Conservation (phyloP, 1,140 invertebrate species). For the Oncopodura yosiiana region DNA sequence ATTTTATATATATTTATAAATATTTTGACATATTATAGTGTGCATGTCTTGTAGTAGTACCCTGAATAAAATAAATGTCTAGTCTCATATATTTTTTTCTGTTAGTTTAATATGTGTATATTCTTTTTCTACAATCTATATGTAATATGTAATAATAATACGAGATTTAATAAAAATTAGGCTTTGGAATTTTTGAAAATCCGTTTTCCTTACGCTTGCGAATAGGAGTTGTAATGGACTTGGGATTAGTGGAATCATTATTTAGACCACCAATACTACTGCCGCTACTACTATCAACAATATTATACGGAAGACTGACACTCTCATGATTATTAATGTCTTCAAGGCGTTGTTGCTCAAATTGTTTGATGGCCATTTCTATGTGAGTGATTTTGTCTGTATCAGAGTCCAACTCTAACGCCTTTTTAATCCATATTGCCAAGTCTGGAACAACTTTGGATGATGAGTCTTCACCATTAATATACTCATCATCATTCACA, state of each 20-base stretch:
- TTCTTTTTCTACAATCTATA: no score
- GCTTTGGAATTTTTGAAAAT: constrained; percentile 33
- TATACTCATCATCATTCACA: neutral
- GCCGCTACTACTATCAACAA: no score
- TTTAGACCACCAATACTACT: no score
- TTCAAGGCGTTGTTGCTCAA: constrained; percentile 19
- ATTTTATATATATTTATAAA: no score
- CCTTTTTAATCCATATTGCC: constrained; percentile 30
- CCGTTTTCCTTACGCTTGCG: constrained; percentile 31
- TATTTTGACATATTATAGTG: no score
- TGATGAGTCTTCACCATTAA: neutral
- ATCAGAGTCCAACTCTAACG: constrained; percentile 30
- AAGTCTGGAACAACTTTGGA: constrained; percentile 6
- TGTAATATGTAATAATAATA: no score
- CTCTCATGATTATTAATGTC: constrained; percentile 11
- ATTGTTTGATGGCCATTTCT: constrained; percentile 32
- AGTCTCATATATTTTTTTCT: no score
- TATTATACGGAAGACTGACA: constrained; percentile 24
- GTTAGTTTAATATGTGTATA: no score
- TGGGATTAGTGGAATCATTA: neutral
- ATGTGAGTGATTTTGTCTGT: constrained; percentile 35
- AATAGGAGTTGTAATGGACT: neutral
- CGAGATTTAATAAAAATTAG: constrained; percentile 31
- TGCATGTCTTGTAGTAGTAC: no score
- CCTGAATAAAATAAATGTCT: no score